Evolutionary conservation across 2,888 invertebrate species (phyloP).

Genomic region (Zaprionus bogoriensis): DNA sequence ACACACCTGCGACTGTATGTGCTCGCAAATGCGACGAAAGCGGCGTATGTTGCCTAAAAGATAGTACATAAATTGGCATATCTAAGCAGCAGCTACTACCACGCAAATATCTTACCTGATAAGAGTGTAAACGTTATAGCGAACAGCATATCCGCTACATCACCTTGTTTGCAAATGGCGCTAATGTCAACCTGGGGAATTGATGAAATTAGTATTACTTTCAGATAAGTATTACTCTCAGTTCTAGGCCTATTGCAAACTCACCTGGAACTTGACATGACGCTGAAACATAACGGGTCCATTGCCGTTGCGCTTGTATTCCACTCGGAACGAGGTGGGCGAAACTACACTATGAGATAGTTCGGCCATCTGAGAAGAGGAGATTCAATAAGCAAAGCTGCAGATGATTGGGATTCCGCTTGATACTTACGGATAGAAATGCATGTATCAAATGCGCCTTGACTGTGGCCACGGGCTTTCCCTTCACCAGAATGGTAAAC

Average conservation of each 20-base stretch:
- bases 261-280: slow-evolving; percentile 95
- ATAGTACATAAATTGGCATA: background rate
- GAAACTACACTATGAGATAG: slow-evolving; percentile 98
- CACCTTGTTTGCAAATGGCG: slow-evolving; percentile 90
- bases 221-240: too few species aligned
- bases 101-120: slow-evolving; percentile 88
- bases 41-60: slow-evolving; percentile 93
- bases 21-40: slow-evolving; percentile 97
- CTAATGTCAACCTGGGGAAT: slow-evolving; percentile 89
- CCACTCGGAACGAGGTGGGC: slow-evolving; percentile 98
- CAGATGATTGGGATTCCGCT: background rate
- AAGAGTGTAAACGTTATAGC: slow-evolving; percentile 97
- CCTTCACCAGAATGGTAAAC: slow-evolving; percentile 97
- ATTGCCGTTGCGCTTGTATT: slow-evolving; percentile 96
- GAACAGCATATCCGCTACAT: slow-evolving; percentile 89
- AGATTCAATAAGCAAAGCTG: background rate
- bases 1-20: slow-evolving; percentile 94
- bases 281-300: slow-evolving; percentile 98
- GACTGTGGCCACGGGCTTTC: slow-evolving; percentile 97
- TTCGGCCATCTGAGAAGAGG: slow-evolving; percentile 91
- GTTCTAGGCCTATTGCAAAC: too few species aligned
- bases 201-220: background rate
- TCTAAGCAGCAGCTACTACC: background rate
- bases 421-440: slow-evolving; percentile 95
- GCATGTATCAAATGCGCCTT: slow-evolving; percentile 99